Evolutionary conservation across 2,888 invertebrate genomes (phyloP).

Genomic region (Amphipyra tragopoginis): DNA sequence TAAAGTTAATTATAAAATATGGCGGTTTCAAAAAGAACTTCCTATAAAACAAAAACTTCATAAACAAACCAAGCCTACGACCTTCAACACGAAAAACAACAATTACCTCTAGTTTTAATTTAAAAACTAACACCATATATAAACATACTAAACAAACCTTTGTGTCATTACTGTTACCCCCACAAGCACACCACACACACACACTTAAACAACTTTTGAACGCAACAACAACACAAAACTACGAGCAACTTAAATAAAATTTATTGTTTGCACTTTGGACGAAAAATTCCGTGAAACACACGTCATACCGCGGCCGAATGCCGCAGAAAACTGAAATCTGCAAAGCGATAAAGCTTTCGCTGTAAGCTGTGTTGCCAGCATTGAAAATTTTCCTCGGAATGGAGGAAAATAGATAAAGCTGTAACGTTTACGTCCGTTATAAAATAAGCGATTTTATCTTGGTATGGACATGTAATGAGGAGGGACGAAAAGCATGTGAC

Average conservation of each 20-base stretch:
- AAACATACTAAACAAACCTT: slow-evolving; percentile 45
- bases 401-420: slow-evolving; percentile 1
- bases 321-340: slow-evolving; percentile 77
- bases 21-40: slow-evolving; percentile 1
- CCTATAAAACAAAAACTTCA: slow-evolving; percentile 6
- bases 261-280: slow-evolving; percentile 32
- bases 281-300: slow-evolving; percentile 18
- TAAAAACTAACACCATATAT: slow-evolving; percentile 21
- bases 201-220: slow-evolving; percentile 31
- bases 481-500: too few relatives aligned
- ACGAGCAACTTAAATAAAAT: slow-evolving; percentile 40
- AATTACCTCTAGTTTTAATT: slow-evolving; percentile 33
- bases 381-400: slow-evolving; percentile 18
- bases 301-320: slow-evolving; percentile 63
- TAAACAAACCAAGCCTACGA: slow-evolving; percentile 33
- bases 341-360: slow-evolving; percentile 65
- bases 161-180: slow-evolving; percentile 38
- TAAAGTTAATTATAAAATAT: background rate
- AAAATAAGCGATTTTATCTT: too few relatives aligned
- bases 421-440: too few relatives aligned
- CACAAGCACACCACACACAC: slow-evolving; percentile 27
- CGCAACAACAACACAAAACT: slow-evolving; percentile 35
- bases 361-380: slow-evolving; percentile 54
- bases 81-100: slow-evolving; percentile 51
- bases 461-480: too few relatives aligned